Conservation (phyloP, 2,888 invertebrate genomes). For the Deroplatys truncata region DNA sequence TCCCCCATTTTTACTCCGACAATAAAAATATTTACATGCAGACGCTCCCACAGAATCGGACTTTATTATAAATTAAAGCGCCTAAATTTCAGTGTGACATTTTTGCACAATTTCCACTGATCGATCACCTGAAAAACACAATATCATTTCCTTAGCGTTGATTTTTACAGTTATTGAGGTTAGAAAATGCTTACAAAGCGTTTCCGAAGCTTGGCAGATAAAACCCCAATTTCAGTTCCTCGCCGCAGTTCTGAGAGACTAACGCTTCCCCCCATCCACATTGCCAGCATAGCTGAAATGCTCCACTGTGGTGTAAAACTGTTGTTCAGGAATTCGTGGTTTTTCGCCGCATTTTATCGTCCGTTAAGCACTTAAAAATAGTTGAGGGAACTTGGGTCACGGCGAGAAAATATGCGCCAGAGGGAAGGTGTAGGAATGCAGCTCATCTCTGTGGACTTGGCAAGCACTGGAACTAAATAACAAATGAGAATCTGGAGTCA, state of each 20-base stretch:
- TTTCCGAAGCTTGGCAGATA: neutral
- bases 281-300: neutral
- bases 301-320: neutral
- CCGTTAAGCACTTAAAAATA: neutral
- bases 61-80: no score
- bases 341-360: neutral
- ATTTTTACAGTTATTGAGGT: neutral
- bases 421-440: neutral
- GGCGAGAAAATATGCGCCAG: neutral
- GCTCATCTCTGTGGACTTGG: neutral
- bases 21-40: no score
- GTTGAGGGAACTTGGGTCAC: neutral
- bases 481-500: neutral
- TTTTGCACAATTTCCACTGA: no score
- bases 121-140: no score
- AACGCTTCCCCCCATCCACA: neutral
- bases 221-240: neutral
- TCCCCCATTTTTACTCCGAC: no score
- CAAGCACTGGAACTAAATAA: neutral
- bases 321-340: neutral
- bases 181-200: neutral
- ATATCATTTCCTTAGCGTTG: no score
- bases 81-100: no score
- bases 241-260: neutral
- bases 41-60: no score